Conservation (phyloP, 2,888 invertebrate genomes). For the Pachliopta kotzebuea region DNA sequence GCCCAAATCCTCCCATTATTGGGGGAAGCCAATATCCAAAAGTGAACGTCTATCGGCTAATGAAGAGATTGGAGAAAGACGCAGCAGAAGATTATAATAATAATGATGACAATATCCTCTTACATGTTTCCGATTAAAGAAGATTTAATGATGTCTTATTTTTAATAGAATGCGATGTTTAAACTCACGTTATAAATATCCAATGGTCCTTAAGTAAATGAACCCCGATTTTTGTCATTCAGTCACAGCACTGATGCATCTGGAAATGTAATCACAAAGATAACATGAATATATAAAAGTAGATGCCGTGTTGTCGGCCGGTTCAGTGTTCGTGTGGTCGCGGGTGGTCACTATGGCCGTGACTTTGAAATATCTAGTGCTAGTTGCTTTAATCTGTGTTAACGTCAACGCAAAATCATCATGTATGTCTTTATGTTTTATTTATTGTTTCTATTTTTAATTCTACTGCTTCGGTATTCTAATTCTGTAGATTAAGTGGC, state of each 20-base stretch:
- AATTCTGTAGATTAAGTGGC: too few relatives aligned
- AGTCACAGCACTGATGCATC: not conserved
- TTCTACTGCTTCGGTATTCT: not conserved
- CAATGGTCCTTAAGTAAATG: not conserved
- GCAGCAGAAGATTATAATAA: too few relatives aligned
- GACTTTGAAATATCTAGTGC: slow-evolving; percentile 60
- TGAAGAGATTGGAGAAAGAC: too few relatives aligned
- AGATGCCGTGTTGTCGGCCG: slow-evolving; percentile 40
- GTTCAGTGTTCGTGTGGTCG: slow-evolving; percentile 49
- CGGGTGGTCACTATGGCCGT: slow-evolving; percentile 62
- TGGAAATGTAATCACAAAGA: slow-evolving; percentile 35
- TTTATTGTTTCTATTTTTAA: not conserved
- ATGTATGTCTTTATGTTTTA: slow-evolving; percentile 55
- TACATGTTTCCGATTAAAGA: too few relatives aligned
- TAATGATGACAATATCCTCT: too few relatives aligned
- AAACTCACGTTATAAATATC: too few relatives aligned
- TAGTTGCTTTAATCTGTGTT: slow-evolving; percentile 54
- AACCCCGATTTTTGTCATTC: not conserved
- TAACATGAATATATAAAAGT: slow-evolving; percentile 63
- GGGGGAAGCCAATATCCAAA: too few relatives aligned
- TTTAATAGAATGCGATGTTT: too few relatives aligned
- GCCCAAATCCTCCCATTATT: too few relatives aligned
- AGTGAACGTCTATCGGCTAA: too few relatives aligned
- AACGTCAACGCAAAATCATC: slow-evolving; percentile 59
- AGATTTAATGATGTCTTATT: too few relatives aligned